phyloP scores from a whole-genome alignment of 2,113 vertebrate species.

The Ahaetulla prasina region DNA sequence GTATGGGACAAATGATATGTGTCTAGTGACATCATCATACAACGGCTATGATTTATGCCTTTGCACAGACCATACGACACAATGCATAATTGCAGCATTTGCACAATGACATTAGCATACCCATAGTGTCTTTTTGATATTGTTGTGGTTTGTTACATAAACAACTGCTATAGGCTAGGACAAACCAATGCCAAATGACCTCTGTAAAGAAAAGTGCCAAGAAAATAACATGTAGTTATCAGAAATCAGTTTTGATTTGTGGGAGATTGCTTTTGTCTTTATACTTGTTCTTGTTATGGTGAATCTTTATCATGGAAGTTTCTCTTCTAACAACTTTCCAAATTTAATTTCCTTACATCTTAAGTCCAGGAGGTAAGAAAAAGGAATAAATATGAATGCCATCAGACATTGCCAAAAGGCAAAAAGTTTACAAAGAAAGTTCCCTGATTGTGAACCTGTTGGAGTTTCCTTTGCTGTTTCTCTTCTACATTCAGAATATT shows the following conservation, averaged over 20 bases:
- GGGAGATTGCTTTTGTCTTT: background rate
- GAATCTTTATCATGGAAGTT: background rate
- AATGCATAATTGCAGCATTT: background rate
- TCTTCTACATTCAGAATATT: slow-evolving; percentile 1
- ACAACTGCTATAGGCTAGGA: background rate
- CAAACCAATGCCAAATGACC: background rate
- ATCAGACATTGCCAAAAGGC: background rate
- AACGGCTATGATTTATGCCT: background rate
- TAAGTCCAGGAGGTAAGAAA: background rate
- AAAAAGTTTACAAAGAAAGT: background rate
- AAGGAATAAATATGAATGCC: background rate
- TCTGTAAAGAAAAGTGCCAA: background rate
- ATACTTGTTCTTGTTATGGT: background rate
- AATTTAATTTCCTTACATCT: background rate
- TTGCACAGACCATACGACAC: background rate
- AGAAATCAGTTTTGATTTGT: background rate
- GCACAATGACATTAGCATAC: background rate
- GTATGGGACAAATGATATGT: background rate
- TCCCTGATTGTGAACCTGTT: background rate
- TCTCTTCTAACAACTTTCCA: background rate
- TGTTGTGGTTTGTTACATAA: background rate
- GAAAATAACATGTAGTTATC: background rate
- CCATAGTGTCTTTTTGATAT: background rate
- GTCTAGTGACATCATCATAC: background rate
- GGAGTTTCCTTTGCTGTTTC: background rate